These are phyloP conservation scores for Melieria omissa DNA, from an alignment of 2,888 invertebrate genomes.

Conservation along the genomic window DNA sequence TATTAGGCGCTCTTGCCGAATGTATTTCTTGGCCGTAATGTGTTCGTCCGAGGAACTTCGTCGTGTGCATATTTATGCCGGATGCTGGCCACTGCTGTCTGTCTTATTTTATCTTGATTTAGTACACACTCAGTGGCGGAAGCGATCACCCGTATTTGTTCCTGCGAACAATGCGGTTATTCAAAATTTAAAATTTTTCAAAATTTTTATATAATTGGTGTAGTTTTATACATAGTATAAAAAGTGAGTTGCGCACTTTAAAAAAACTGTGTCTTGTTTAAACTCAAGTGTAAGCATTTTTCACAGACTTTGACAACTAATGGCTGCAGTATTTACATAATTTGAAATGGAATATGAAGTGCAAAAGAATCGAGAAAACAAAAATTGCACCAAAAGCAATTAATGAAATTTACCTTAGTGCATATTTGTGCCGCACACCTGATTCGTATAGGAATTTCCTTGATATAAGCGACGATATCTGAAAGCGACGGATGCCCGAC, in stretches of 20 bases:
- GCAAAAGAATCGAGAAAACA: no score
- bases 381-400: slow-evolving; percentile 1
- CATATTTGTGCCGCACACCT: background rate
- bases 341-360: no score
- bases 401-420: slow-evolving; percentile 17
- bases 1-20: no score
- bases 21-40: no score
- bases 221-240: background rate
- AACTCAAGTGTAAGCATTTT: no score
- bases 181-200: slow-evolving; percentile 5
- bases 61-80: no score
- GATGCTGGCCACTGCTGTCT: no score
- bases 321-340: no score
- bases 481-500: slow-evolving; percentile 37
- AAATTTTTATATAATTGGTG: slow-evolving; percentile 2
- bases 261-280: no score
- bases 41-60: no score
- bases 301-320: no score
- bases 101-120: slow-evolving; percentile 41
- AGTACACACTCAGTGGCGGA: slow-evolving; percentile 65
- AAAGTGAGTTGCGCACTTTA: no score
- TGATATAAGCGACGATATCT: background rate
- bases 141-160: slow-evolving; percentile 58
- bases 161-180: slow-evolving; percentile 13
- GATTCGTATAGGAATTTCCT: background rate